These are phyloP conservation scores for Trachemys scripta DNA, from an alignment of 2,113 vertebrate genomes.

Conservation along the genomic window DNA sequence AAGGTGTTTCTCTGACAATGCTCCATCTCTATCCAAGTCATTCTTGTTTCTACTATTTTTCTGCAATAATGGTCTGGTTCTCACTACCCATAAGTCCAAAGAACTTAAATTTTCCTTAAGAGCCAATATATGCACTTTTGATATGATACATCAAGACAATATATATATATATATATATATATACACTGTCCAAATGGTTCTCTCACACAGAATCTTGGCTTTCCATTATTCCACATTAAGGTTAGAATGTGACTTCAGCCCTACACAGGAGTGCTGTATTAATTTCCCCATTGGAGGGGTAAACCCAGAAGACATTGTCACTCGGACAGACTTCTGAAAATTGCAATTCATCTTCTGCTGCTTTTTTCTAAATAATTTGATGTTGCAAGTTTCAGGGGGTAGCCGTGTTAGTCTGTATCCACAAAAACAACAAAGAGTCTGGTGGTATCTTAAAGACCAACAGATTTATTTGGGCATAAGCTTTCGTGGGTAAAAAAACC, in stretches of 20 bases:
- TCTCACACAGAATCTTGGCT: not conserved
- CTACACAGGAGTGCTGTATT: not conserved
- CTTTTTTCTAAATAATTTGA: too few species aligned
- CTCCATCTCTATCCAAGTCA: not conserved
- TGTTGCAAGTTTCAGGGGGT: too few species aligned
- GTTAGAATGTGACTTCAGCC: not conserved
- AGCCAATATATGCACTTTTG: not conserved
- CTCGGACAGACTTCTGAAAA: not conserved
- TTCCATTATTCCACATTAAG: not conserved
- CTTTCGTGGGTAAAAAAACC: too few species aligned
- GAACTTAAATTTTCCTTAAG: not conserved
- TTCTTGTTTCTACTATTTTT: not conserved
- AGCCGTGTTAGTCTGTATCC: too few species aligned
- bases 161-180: too few species aligned
- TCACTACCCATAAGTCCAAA: not conserved
- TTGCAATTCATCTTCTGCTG: not conserved
- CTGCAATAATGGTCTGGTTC: not conserved
- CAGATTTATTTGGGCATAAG: too few species aligned
- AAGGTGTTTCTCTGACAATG: not conserved
- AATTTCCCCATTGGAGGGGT: not conserved
- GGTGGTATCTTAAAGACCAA: too few species aligned
- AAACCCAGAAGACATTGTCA: not conserved
- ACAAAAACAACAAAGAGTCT: too few species aligned
- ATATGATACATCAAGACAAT: not conserved
- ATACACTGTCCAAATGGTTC: not conserved